phyloP scores from a whole-genome alignment of 2,113 vertebrate genomes.

The Heptranchias perlo region DNA sequence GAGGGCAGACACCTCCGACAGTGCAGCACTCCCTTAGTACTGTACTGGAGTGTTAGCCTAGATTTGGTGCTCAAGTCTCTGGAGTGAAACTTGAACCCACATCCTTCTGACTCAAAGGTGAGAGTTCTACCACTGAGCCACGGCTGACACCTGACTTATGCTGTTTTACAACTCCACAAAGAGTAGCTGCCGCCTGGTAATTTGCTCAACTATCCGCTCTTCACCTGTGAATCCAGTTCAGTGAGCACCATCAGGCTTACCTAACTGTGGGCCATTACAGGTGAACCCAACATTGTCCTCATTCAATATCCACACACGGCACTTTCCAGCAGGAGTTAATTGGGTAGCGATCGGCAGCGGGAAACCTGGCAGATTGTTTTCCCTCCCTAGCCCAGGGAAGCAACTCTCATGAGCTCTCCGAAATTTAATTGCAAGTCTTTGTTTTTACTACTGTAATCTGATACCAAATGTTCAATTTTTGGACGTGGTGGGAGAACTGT shows the following conservation, averaged over 20 bases:
- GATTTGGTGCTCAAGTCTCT: not conserved
- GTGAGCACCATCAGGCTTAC: not conserved
- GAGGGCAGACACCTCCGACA: not conserved
- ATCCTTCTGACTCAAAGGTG: not conserved
- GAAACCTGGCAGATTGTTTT: not conserved
- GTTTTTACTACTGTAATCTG: conserved; percentile 3
- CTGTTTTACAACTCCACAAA: not conserved
- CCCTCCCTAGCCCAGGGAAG: not conserved
- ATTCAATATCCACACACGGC: not conserved
- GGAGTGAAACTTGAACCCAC: not conserved
- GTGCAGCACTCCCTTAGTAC: not conserved
- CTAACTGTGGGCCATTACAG: not conserved
- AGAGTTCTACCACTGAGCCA: not conserved
- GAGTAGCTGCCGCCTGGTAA: not conserved
- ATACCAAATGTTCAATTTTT: conserved; percentile 34
- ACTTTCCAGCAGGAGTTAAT: not conserved
- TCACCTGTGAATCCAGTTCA: not conserved
- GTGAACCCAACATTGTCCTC: not conserved
- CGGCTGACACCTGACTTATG: not conserved
- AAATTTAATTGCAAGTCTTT: conserved; percentile 16
- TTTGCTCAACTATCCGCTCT: not conserved
- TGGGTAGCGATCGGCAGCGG: not conserved
- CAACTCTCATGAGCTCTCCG: not conserved
- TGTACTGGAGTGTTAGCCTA: not conserved
- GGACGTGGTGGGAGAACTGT: conserved; percentile 3